These are phyloP conservation scores for Semnopithecus entellus DNA, from an alignment of 2,113 vertebrate genomes.

Conservation along the genomic window DNA sequence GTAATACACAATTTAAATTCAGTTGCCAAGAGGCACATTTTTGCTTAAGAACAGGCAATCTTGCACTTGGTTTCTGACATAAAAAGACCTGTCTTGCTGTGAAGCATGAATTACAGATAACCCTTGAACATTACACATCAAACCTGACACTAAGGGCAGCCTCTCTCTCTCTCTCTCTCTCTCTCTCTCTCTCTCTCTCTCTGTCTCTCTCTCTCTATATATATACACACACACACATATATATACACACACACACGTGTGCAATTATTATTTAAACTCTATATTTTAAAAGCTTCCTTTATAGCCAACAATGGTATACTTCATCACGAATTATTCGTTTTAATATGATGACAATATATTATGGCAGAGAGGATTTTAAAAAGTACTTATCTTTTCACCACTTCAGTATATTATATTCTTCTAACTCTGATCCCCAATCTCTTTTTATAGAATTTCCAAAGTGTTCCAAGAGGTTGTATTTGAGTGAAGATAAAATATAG, in stretches of 20 bases:
- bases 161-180: neutral
- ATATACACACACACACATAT: neutral
- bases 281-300: conserved; percentile 28
- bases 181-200: accelerated
- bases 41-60: conserved; percentile 25
- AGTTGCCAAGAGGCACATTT: conserved; percentile 12
- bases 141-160: neutral
- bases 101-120: conserved; percentile 36
- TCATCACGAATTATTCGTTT: conserved; percentile 12
- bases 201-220: no score
- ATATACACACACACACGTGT: neutral
- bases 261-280: conserved; percentile 26
- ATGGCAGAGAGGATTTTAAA: neutral
- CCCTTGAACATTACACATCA: neutral
- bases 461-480: neutral
- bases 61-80: conserved; percentile 28
- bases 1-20: conserved; percentile 59
- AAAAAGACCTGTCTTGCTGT: conserved; percentile 5
- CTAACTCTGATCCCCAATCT: neutral
- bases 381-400: neutral
- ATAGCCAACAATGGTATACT: neutral
- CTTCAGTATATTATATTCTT: neutral
- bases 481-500: neutral
- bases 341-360: neutral
- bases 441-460: neutral